These are phyloP conservation scores for Takifugu flavidus DNA, from an alignment of 2,113 vertebrate species.

Conservation along the genomic window DNA sequence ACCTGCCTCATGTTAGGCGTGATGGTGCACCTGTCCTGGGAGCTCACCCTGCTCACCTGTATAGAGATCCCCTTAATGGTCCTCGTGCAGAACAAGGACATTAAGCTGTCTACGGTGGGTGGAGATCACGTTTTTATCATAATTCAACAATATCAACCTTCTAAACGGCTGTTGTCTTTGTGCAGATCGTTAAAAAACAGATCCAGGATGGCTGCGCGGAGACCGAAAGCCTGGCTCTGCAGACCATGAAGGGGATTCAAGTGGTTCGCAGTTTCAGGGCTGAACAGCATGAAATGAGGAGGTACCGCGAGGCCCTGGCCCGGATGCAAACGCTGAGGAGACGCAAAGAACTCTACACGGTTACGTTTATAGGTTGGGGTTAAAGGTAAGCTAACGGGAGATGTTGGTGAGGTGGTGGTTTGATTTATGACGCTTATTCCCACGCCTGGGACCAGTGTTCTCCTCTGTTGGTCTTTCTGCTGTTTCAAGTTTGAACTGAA, in stretches of 20 bases:
- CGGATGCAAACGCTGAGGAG: conserved; percentile 61
- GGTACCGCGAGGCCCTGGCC: conserved; percentile 69
- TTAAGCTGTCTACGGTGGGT: too few relatives aligned
- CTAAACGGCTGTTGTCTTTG: background rate
- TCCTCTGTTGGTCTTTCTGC: too few relatives aligned
- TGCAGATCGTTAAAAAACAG: conserved; percentile 66
- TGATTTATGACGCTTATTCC: too few relatives aligned
- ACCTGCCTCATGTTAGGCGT: conserved; percentile 73
- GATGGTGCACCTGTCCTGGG: conserved; percentile 80
- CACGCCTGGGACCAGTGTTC: too few relatives aligned
- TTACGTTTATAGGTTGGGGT: conserved; percentile 44
- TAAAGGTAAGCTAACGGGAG: conserved; percentile 65
- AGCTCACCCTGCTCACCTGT: conserved; percentile 79
- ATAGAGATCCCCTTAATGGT: conserved; percentile 74
- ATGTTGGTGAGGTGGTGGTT: background rate
- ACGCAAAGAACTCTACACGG: conserved; percentile 54
- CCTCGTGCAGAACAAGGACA: conserved; percentile 64
- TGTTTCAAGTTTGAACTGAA: background rate
- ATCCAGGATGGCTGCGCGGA: conserved; percentile 77
- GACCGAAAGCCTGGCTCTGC: conserved; percentile 70
- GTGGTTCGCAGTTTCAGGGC: conserved; percentile 80
- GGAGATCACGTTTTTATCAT: background rate
- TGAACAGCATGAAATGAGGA: conserved; percentile 68
- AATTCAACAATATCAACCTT: background rate
- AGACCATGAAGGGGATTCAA: conserved; percentile 70